Evolutionary conservation across 2,113 vertebrate genomes (phyloP).

Genomic region (Coracopsis vasa): DNA sequence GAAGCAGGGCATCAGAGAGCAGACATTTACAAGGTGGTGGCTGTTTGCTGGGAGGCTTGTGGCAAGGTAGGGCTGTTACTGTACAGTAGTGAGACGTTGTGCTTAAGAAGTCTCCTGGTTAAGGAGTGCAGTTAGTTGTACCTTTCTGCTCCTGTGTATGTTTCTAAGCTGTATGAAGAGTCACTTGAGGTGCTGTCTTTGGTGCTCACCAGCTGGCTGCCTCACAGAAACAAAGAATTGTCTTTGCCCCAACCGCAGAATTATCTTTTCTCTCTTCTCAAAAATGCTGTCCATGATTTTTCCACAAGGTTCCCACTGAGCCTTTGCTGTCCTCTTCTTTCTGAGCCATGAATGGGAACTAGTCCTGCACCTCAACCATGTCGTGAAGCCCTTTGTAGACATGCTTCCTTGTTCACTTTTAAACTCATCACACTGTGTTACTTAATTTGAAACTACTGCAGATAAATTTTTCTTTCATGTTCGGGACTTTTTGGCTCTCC

Average conservation of each 20-base stretch:
- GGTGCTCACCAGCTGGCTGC: not conserved
- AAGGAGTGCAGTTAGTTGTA: not conserved
- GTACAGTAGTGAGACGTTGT: not conserved
- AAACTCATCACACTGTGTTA: not conserved
- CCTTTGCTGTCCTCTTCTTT: not conserved
- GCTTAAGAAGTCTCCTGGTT: not conserved
- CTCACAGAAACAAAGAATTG: not conserved
- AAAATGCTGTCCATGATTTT: not conserved
- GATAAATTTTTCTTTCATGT: not conserved
- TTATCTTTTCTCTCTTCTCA: not conserved
- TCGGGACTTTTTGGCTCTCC: not conserved
- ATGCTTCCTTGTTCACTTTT: not conserved
- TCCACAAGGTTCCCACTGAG: not conserved
- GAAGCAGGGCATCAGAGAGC: not conserved
- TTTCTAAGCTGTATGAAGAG: not conserved
- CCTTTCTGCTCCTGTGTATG: not conserved
- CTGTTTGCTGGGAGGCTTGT: not conserved
- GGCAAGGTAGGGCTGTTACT: not conserved
- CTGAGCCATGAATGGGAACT: not conserved
- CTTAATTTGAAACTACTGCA: not conserved
- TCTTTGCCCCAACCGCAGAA: not conserved
- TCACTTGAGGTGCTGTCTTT: not conserved
- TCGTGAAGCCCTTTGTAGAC: not conserved
- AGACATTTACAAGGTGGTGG: not conserved
- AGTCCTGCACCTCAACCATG: not conserved